A percentile compares a stretch with the other conserved stretches of the same genome.
Evolutionary conservation across 2,113 vertebrate species (phyloP).

Genomic region (Chaetodon trifascialis): DNA sequence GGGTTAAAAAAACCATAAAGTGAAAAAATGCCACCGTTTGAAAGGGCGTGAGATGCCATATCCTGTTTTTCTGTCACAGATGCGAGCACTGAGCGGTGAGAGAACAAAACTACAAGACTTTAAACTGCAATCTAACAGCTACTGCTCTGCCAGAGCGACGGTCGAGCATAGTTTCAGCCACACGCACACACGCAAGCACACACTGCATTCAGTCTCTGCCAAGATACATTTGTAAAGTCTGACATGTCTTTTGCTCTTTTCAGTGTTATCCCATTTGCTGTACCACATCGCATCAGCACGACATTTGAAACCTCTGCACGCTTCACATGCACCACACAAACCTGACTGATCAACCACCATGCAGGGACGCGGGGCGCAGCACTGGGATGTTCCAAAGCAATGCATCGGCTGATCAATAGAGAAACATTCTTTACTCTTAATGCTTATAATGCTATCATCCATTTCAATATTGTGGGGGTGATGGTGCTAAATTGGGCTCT

Average conservation of each 20-base stretch:
- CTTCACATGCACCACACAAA: slow-evolving; percentile 22
- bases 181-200: neutral
- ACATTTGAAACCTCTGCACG: slow-evolving; percentile 1
- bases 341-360: slow-evolving; percentile 11
- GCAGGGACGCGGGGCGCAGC: neutral
- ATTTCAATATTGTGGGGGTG: neutral
- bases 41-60: slow-evolving; percentile 54
- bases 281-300: slow-evolving; percentile 8
- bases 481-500: neutral
- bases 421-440: neutral
- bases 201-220: slow-evolving; percentile 38
- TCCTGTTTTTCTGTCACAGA: slow-evolving; percentile 77
- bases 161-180: neutral
- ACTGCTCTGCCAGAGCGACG: slow-evolving; percentile 1
- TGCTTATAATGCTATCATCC: neutral
- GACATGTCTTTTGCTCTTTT: slow-evolving; percentile 31
- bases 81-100: slow-evolving; percentile 4
- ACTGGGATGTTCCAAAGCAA: neutral
- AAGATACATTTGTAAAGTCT: slow-evolving; percentile 40
- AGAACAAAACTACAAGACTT: slow-evolving; percentile 19
- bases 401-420: neutral
- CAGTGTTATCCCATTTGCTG: slow-evolving; percentile 13
- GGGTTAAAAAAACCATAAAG: slow-evolving; percentile 64
- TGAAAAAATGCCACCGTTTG: slow-evolving; percentile 27
- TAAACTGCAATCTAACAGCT: slow-evolving; percentile 2